A percentile compares a stretch with the other conserved stretches of the same genome.
Evolutionary conservation across 1,140 invertebrate genomes (phyloP).

Genomic region (Choristoneura fumiferana): DNA sequence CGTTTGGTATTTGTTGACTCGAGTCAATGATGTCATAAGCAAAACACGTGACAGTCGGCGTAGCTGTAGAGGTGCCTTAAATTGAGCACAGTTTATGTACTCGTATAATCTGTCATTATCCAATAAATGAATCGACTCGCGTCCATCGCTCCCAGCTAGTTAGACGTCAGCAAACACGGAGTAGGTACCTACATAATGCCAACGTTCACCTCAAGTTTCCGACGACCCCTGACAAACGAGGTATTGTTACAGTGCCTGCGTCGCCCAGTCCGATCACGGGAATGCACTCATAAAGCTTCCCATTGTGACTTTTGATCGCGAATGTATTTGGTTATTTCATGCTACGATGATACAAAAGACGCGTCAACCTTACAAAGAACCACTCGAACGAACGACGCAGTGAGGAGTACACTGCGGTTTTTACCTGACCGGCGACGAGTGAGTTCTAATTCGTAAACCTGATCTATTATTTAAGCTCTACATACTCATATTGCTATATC

Average conservation of each 20-base stretch:
- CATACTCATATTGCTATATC: too few species aligned
- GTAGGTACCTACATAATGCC: constrained; percentile 31
- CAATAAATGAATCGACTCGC: background rate
- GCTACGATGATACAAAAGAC: constrained; percentile 39
- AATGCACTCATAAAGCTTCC: constrained; percentile 59
- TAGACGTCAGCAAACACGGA: constrained; percentile 8
- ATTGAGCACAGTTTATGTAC: background rate
- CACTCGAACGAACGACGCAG: constrained; percentile 28
- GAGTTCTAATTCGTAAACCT: constrained; percentile 6
- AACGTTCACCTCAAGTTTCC: constrained; percentile 39
- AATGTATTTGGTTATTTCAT: constrained; percentile 33
- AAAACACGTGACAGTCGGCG: background rate
- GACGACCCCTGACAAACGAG: constrained; percentile 63
- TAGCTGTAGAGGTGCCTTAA: background rate
- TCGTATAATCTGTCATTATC: constrained; percentile 18
- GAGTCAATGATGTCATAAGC: background rate
- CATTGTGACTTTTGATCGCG: constrained; percentile 46
- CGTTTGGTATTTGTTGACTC: too few species aligned
- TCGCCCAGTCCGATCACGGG: constrained; percentile 39
- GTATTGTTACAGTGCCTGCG: constrained; percentile 47
- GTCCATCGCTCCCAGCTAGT: constrained; percentile 13
- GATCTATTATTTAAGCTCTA: constrained; percentile 5
- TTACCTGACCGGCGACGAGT: background rate
- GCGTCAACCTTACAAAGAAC: constrained; percentile 18
- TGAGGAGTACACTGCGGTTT: constrained; percentile 19